Evolutionary conservation across 2,113 vertebrate species (phyloP).

Genomic region (Asarcornis scutulata): DNA sequence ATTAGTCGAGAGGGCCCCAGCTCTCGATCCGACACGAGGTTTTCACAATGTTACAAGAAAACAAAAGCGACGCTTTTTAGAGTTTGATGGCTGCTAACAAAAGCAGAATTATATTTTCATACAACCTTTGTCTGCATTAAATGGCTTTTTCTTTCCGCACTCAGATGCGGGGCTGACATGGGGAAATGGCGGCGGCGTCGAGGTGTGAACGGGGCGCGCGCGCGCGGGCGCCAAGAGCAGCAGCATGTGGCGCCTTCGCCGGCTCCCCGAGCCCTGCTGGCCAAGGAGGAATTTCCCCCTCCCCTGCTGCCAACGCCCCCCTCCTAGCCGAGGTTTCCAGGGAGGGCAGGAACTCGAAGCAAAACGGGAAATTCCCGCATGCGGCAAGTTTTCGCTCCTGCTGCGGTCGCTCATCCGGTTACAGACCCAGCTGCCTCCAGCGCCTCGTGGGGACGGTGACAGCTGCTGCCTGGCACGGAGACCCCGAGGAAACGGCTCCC

Average conservation of each 20-base stretch:
- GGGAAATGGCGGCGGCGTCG: not conserved
- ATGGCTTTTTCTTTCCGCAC: conserved; percentile 6
- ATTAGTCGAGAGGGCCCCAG: conserved; percentile 77
- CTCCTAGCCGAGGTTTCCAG: not conserved
- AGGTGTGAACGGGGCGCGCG: not conserved
- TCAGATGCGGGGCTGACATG: not conserved
- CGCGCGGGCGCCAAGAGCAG: not conserved
- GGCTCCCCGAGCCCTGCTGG: not conserved
- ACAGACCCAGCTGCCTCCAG: not conserved
- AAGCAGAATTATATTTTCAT: conserved; percentile 79
- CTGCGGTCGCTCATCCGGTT: not conserved
- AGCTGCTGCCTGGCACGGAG: not conserved
- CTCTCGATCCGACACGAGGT: conserved; percentile 77
- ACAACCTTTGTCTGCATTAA: conserved; percentile 76
- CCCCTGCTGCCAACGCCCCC: rapidly evolving
- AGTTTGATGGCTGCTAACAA: conserved; percentile 79
- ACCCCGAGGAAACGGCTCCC: not conserved
- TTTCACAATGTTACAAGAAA: conserved; percentile 79
- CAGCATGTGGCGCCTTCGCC: not conserved
- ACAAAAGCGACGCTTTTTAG: conserved; percentile 77
- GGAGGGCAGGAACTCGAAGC: not conserved
- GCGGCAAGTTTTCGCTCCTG: not conserved
- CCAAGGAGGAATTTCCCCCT: not conserved
- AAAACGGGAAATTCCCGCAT: not conserved
- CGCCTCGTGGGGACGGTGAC: not conserved